Evolutionary conservation across 2,888 invertebrate species (phyloP), one percentile per base, ranked within the genome.

Genomic region (Lasius platythorax): DNA sequence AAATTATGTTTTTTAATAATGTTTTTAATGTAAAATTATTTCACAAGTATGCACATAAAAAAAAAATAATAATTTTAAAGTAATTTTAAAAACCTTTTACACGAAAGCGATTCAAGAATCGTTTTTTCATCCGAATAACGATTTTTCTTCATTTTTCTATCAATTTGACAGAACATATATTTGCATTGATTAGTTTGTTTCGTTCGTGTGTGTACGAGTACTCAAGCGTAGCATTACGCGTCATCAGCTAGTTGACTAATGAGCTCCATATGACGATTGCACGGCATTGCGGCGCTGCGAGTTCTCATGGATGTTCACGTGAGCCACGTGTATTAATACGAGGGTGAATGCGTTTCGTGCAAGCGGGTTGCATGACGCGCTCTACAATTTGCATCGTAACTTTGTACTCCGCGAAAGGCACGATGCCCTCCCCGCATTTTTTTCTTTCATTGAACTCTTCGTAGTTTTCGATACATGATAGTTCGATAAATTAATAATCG

Each of bases 181-280:
- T 43, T 11, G 56, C 73, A n/a, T 70, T 28, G 40, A 58, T 23
- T 40, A 67, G n/a, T 4, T 18, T 37, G 11, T 40, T 40, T 37
- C 12, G 12, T 67, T 37, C 37, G 37, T 53, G 37, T 15, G n/a
- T 37, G 2, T 12, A 5, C 28, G 28, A 68, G 72, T 56, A 78
- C 72, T 78, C 78, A 12, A 70, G 56, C 78, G 70, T 78, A 68
- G 63, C 58, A 82, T 63, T 64, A 53, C 58, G 72, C 43, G 70
- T 75, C 75, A 75, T 82, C 63, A 82, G 68, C 88, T 84, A 82
- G 85, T 88, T 90, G 90, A 90, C 90, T 90, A 90, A 90, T 88
- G 90, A 88, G 86, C 84, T 82, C 89, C 90, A 90, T 90, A 88
- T 89, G 90, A 89, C 89, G 87, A 89, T 89, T 85, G 78, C 72